These are phyloP conservation scores for Amniataba percoides DNA, from an alignment of 2,797 vertebrate species.

Conservation along the genomic window DNA sequence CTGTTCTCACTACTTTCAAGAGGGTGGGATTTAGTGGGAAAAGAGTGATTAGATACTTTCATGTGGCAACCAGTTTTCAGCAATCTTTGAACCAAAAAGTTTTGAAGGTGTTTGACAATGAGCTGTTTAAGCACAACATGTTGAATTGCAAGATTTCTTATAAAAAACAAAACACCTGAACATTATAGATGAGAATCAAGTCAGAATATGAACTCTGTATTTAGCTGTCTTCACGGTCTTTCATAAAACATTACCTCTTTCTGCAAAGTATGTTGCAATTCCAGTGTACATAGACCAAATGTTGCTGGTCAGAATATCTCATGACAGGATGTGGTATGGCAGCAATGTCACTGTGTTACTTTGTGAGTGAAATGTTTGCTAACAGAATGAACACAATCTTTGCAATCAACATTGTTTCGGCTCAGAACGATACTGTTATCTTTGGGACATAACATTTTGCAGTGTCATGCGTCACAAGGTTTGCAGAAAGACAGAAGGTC, in stretches of 20 bases:
- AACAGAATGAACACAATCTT: conserved; percentile 12
- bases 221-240: background rate
- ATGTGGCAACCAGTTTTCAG: background rate
- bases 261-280: conserved; percentile 11
- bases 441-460: conserved; percentile 9
- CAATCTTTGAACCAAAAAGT: background rate
- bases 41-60: background rate
- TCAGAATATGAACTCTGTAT: background rate
- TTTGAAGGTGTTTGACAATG: background rate
- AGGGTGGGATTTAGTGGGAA: background rate
- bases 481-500: background rate
- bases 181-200: background rate
- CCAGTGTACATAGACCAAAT: conserved; percentile 13
- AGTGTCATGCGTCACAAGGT: background rate
- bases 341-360: background rate
- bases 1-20: background rate
- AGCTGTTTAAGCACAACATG: background rate
- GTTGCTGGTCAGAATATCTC: conserved; percentile 3
- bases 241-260: background rate
- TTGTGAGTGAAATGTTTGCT: conserved; percentile 10
- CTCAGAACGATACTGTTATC: conserved; percentile 9
- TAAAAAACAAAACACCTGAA: conserved; percentile 17
- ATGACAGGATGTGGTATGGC: conserved; percentile 6
- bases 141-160: conserved; percentile 9
- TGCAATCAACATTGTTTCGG: background rate